A percentile compares a stretch with the other conserved stretches of the same genome.
phyloP scores from a whole-genome alignment of 2,888 invertebrate species.

The Eristalis tenax region DNA sequence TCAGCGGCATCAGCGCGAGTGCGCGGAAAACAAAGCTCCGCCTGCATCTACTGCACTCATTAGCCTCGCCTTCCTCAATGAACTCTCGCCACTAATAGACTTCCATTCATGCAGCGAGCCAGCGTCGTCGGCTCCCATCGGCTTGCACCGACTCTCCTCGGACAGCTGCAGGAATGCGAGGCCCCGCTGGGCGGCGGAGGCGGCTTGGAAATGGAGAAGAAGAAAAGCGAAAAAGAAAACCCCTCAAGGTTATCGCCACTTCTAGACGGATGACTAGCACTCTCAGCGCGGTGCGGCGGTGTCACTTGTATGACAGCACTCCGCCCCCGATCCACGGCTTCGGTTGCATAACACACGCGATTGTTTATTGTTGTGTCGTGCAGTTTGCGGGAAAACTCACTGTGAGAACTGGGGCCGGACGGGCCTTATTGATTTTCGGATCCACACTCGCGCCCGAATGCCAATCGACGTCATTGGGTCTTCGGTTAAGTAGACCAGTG shows the following conservation, averaged over 20 bases:
- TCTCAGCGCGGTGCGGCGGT: neutral
- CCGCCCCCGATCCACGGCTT: neutral
- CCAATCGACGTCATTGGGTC: constrained; percentile 29
- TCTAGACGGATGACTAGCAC: constrained; percentile 4
- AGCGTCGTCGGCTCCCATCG: too few species aligned
- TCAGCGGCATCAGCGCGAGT: neutral
- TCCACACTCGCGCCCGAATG: constrained; percentile 25
- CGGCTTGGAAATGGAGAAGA: constrained; percentile 25
- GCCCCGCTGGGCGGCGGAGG: constrained; percentile 5
- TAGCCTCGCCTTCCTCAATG: constrained; percentile 25
- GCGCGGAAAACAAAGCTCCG: too few species aligned
- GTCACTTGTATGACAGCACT: neutral
- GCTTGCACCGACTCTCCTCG: neutral
- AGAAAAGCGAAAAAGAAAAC: constrained; percentile 10
- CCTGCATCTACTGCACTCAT: neutral
- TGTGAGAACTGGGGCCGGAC: neutral
- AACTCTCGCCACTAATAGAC: constrained; percentile 44
- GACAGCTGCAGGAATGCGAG: neutral
- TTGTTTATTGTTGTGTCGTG: constrained; percentile 21
- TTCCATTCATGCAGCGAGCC: constrained; percentile 50
- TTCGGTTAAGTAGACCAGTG: constrained; percentile 29
- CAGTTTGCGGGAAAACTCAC: constrained; percentile 12
- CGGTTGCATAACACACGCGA: constrained; percentile 44
- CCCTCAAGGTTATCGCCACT: constrained; percentile 52
- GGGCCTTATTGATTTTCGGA: constrained; percentile 29